Evolutionary conservation across 2,888 invertebrate genomes (phyloP).

Genomic region (Chloroclystis v-ata): DNA sequence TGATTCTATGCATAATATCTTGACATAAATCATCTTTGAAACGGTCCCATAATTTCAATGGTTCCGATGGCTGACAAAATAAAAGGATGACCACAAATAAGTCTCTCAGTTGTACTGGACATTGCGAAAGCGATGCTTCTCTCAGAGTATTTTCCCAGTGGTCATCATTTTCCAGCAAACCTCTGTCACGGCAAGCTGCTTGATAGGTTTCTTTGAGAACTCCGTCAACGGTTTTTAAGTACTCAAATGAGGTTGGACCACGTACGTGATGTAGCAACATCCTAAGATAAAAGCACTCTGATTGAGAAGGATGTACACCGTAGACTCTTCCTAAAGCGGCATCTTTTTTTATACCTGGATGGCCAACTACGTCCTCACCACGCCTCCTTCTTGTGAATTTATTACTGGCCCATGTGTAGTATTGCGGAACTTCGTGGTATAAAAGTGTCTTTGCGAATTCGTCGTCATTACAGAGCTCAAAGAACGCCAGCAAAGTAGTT

Average conservation of each 20-base stretch:
- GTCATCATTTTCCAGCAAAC: constrained; percentile 38
- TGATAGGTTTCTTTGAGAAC: constrained; percentile 28
- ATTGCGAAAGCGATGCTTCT: constrained; percentile 1
- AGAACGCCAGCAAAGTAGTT: constrained; percentile 27
- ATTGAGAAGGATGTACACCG: constrained; percentile 28
- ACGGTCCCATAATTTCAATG: constrained; percentile 1
- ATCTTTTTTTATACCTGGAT: constrained; percentile 28
- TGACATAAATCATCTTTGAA: constrained; percentile 1
- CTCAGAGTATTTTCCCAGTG: constrained; percentile 21
- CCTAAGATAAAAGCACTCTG: constrained; percentile 30
- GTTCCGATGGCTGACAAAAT: constrained; percentile 5
- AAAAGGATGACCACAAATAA: background rate
- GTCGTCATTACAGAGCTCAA: constrained; percentile 17
- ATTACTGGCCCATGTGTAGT: constrained; percentile 22
- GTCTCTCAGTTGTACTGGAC: constrained; percentile 1
- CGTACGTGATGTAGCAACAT: constrained; percentile 28
- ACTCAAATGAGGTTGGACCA: constrained; percentile 24
- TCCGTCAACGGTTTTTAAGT: constrained; percentile 25
- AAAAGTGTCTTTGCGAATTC: constrained; percentile 29
- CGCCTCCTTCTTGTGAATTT: background rate
- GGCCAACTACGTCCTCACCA: constrained; percentile 15
- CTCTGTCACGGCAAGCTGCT: constrained; percentile 29
- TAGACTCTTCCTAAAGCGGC: constrained; percentile 29
- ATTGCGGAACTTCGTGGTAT: constrained; percentile 28
- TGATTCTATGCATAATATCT: constrained; percentile 16